Evolutionary conservation across 2,888 invertebrate species (phyloP).

Genomic region (Andrena chrysosceles): DNA sequence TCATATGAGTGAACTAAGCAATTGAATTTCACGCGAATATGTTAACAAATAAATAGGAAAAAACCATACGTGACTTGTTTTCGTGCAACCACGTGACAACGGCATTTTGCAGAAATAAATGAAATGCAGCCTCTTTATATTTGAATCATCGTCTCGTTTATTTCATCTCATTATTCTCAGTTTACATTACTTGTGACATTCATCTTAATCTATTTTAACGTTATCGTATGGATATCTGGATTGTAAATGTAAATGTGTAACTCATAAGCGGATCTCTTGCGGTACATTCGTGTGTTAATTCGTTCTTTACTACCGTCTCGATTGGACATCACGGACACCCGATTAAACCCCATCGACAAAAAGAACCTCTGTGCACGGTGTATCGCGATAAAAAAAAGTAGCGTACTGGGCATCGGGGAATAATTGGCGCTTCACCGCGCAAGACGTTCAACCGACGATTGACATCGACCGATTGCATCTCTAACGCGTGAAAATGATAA

Average conservation of each 20-base stretch:
- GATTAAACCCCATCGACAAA: conserved; percentile 27
- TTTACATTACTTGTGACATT: conserved; percentile 80
- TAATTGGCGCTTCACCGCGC: too few species aligned
- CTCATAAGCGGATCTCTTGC: conserved; percentile 68
- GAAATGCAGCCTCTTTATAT: conserved; percentile 35
- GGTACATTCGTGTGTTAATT: conserved; percentile 59
- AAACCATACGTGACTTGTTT: too few species aligned
- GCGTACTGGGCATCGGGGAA: too few species aligned
- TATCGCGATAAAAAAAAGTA: conserved; percentile 12
- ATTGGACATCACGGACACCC: conserved; percentile 53
- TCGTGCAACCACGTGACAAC: too few species aligned
- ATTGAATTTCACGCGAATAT: too few species aligned
- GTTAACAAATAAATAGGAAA: too few species aligned
- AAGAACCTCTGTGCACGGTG: neutral
- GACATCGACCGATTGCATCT: conserved; percentile 14
- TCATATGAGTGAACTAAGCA: too few species aligned
- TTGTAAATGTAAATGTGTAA: conserved; percentile 74
- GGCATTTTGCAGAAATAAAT: too few species aligned
- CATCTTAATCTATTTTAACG: conserved; percentile 76
- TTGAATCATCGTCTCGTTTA: conserved; percentile 77
- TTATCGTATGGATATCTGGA: conserved; percentile 76
- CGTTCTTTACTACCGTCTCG: conserved; percentile 61
- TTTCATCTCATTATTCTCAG: conserved; percentile 75
- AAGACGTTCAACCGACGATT: conserved; percentile 27
- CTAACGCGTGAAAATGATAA: conserved; percentile 37